Base-by-base conservation (phyloP, 2,113 vertebrate genomes). In the Mola mola region DNA sequence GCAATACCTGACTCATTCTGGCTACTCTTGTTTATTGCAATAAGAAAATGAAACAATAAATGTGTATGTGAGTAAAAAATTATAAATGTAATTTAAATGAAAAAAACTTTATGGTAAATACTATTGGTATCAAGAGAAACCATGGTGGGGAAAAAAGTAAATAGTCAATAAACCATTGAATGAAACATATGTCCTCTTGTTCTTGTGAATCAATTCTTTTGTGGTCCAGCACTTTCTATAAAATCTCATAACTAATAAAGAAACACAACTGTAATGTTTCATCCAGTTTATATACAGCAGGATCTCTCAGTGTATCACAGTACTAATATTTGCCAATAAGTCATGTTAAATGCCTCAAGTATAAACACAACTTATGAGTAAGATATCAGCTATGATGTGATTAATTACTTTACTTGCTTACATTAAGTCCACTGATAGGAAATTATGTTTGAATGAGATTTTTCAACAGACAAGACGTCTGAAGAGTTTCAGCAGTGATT, bases 1-100 rank as follows among this genome's bases (percentile, higher is more conserved):
- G 92, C 92, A 93, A 93, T 93, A 93, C 89, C 88, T 81, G 87
- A 88, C 87, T 89, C 91, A 90, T 92, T 87, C 87, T 86, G 92
- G 90, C 88, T 91, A 91, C 89, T 92, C 88, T 90, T 89, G 91
- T 93, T 93, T 91, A 90, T 91, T 91, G 92, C 92, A 93, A 93
- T 93, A 93, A 93, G 86, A 90, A 90, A 88, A 91, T 83, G 66
- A 90, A 91, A 82, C 79, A 89, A 91, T 90, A 90, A 87, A 90
- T 87, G 87, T 89, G 86, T 91, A 90, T 89, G 89, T 92, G 87
- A 91, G 84, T 90, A 87, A 85, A 90, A 90, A 86, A 91, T 84
- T 87, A 87, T 92, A 89, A 90, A 89, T 92, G 89, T 92, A 90
- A 91, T 90, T 92, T 90, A 93, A 93, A 90, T 87, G 52, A 85